Evolutionary conservation across 2,797 vertebrate genomes (phyloP).

Genomic region (Coilia nasus): DNA sequence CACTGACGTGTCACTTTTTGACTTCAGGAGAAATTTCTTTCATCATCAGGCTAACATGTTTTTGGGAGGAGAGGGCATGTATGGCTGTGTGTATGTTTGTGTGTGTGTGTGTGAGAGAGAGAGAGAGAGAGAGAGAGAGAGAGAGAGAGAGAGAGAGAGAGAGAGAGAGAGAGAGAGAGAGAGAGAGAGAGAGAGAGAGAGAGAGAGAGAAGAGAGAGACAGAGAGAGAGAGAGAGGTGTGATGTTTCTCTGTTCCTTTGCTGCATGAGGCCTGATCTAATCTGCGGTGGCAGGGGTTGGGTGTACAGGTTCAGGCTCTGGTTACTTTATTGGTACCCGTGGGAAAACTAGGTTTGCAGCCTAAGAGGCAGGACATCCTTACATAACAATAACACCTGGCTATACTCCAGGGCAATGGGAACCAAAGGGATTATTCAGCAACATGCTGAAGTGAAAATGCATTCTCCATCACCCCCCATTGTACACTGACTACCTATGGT

Average conservation of each 20-base stretch:
- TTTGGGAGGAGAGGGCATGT: neutral
- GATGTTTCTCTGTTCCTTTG: neutral
- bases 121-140: neutral
- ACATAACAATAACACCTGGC: too few relatives aligned
- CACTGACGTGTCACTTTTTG: neutral
- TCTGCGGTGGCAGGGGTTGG: neutral
- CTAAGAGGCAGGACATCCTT: too few relatives aligned
- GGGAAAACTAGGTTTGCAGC: too few relatives aligned
- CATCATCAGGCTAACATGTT: neutral
- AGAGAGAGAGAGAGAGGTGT: too few relatives aligned
- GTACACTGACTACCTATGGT: too few relatives aligned
- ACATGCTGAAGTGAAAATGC: neutral
- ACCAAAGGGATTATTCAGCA: neutral
- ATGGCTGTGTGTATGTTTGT: neutral
- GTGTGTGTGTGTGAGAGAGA: neutral
- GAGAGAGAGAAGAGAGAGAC: too few relatives aligned
- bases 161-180: too few relatives aligned
- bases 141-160: too few relatives aligned
- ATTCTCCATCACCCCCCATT: neutral
- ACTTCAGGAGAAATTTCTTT: neutral
- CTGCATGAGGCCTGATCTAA: neutral
- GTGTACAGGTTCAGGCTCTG: too few relatives aligned
- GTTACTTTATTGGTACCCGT: too few relatives aligned
- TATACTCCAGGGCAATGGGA: neutral
- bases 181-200: too few relatives aligned